Conservation (phyloP, 2,797 vertebrate genomes). For the Melanotaenia pygmaea region DNA sequence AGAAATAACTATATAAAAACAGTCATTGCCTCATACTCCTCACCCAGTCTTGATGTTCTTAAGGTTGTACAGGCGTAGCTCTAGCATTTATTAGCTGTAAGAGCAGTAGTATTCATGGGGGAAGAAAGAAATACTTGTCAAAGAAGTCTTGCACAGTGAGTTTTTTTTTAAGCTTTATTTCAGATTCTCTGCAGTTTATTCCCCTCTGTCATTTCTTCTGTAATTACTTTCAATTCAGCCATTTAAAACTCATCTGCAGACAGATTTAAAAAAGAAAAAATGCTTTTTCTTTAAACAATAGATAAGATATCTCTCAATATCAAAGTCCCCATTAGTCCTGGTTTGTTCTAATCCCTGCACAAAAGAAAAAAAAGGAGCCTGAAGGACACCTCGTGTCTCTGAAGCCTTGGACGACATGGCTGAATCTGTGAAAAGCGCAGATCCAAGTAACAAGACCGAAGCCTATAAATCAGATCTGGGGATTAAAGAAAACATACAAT, state of each 20-base stretch:
- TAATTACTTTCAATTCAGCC: conserved; percentile 19
- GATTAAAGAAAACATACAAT: too few species aligned
- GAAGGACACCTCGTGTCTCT: conserved; percentile 21
- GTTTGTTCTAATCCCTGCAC: neutral
- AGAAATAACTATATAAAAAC: too few species aligned
- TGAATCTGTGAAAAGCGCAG: too few species aligned
- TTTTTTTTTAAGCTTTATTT: neutral
- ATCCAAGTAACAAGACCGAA: too few species aligned
- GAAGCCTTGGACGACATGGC: neutral
- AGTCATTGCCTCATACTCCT: conserved; percentile 1
- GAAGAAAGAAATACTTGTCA: neutral
- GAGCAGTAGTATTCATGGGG: conserved; percentile 9
- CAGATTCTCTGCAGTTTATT: neutral
- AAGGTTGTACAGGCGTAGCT: conserved; percentile 1
- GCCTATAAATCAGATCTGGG: too few species aligned
- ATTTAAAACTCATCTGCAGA: conserved; percentile 45
- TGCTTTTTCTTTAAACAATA: too few species aligned
- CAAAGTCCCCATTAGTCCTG: too few species aligned
- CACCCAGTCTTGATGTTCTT: conserved; percentile 16
- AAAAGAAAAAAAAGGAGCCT: conserved; percentile 8
- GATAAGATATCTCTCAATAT: too few species aligned
- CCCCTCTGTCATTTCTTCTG: neutral
- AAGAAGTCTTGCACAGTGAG: too few species aligned
- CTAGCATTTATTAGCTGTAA: conserved; percentile 1
- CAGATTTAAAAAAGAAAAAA: too few species aligned